Base-by-base conservation (phyloP, 2,888 invertebrate genomes). In the Epirrhoe alternata region DNA sequence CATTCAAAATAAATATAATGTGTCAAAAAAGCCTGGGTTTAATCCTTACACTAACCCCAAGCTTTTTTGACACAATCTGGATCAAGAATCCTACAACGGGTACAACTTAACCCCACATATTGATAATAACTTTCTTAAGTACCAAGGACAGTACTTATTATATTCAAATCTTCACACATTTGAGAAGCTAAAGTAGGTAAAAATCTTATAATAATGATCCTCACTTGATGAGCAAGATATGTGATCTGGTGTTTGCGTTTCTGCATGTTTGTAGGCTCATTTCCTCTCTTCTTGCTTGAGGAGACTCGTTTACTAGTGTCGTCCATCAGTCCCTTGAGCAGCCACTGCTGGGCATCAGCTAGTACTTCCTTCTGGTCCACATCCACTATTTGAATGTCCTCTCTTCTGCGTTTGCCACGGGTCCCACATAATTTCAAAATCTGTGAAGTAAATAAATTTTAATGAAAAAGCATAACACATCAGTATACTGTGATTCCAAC, bases 241-340 rank as follows among this genome's bases (percentile, higher is more conserved):
- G 98, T 99, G 77, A 99, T 99, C 93, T 99, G 99, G 94, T 99
- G 98, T 87, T 99, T 99, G 74, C 96, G 94, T 74, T 95, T 95
- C 61, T 97, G 97, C 74, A 95, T 95, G 8, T 93, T 93, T n/a
- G 95, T 95, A 0, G 96, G 96, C 74, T 84, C 94, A 83, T 87
- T 94, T 82, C 82, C 94, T 88, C 77, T 91, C 93, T 86, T 94
- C 95, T 89, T 94, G 84, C 94, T 84, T 73, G 92, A 83, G 64
- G 86, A 94, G 79, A 83, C 93, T 71, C 87, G 92, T 86, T 77
- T 93, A 76, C 72, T 94, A 71, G 95, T 95, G 55, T 96, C 96
- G 72, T 97, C 96, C 68, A 97, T 96, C 47, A 97, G 86, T 0
- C 97, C 96, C 77, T 97, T 97, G 3, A 96, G 95, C 80, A 98